Base-by-base conservation (phyloP, 1,140 invertebrate species). In the Carposina sasakii region DNA sequence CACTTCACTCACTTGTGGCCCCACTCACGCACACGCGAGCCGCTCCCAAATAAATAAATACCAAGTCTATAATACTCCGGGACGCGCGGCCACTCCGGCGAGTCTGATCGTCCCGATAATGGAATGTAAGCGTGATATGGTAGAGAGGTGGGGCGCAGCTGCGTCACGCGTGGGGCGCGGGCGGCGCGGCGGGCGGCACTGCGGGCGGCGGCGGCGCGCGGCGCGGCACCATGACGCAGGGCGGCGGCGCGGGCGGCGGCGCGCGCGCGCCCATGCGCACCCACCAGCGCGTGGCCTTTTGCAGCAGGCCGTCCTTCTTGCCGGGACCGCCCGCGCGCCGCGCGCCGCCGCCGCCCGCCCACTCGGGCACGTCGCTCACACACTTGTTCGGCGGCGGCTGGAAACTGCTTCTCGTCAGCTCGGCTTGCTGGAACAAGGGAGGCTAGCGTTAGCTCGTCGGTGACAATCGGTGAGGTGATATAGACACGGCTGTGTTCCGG, bases 331-430 rank as follows among this genome's bases (percentile, higher is more conserved):
- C 58, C 45, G 63, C 54, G 40, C 48, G 37, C 33, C 46, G 52
- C 54, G 63, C 59, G 48, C 54, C 53, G 54, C 57, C 60, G 28
- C 19, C 71, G 51, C 66, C 78, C 60, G 82, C 76, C 81, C 81
- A 86, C 61, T 84, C 81, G 48, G 85, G 85, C 59, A 85, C 79
- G 74, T 86, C 85, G 75, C 75, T 82, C 76, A 86, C 85, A 66
- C 81, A 84, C 67, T 86, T 86, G 76, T 86, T 86, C 58, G 85
- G 85, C 45, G 85, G 85, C 48, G 85, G 81, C 67, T 85, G 85
- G 57, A 85, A 75, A 56, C 75, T 81, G 67, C 78, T 82, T 61
- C 78, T 77, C 61, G 83, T 85, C 81, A 86, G 76, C 79, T 86
- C 85, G 67, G 78, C 78, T 84, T 86, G 85, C 85, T 86, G 79